Base-by-base conservation (phyloP, 2,888 invertebrate species). In the Pyrrhia umbra region DNA sequence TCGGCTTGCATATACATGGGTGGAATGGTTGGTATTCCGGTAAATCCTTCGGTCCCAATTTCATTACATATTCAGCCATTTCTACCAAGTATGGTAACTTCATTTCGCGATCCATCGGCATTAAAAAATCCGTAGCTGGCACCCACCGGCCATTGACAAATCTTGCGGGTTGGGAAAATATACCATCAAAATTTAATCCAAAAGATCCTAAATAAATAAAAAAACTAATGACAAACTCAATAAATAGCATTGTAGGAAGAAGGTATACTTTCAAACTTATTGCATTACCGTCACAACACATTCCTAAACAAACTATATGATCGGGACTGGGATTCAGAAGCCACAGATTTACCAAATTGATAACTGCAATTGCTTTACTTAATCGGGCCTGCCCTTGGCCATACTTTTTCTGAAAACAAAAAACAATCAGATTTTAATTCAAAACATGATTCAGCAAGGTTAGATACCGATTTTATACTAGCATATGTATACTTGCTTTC, bases 101-200 rank as follows among this genome's bases (percentile, higher is more conserved):
- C 60, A 95, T 85, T 63, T 91, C 80, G 6, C 87, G 81, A 80
- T 94, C 93, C 79, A 81, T 90, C 2, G 95, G 94, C 60, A 87
- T 25, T 57, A 89, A 72, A 78, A 81, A 94, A 67, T 90, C 81
- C 37, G 58, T 77, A 10, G 92, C 93, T 20, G 96, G 95, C 57
- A 70, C 77, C 96, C 96, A 96, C 70, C 80, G 75, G 20, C 90
- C 91, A 55, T 92, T 80, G 42, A 89, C 78, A 37, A 94, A 86
- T 52, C 87, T 89, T 84, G 90, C 93, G 6, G 96, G 96, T 84
- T 96, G 96, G 0, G 96, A 96, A 88, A 96, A 96, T 46, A 91
- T 86, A 8, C 96, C 91, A 45, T 95, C 88, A 64, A 94, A 89
- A 2, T 92, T 89, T 68, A 96, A 91, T 51, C 95, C 95, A 86